Percentiles rank a stretch among this genome's conserved stretches.
phyloP scores from a whole-genome alignment of 1,140 invertebrate species.

The Nixonia krombeini region DNA sequence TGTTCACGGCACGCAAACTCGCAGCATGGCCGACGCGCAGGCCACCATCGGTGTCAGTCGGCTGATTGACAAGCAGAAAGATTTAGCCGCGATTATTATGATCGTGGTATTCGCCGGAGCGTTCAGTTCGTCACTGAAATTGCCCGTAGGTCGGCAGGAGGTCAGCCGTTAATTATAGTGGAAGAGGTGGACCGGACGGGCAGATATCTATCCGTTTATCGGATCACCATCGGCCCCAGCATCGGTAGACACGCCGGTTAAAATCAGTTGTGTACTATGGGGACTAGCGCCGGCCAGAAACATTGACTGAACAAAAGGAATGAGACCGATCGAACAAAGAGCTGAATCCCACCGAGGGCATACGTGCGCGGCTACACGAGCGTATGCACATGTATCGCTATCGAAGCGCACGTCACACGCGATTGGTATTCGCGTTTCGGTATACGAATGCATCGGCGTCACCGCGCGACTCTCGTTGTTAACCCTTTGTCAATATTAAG shows the following conservation, averaged over 20 bases:
- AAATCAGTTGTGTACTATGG: constrained; percentile 36
- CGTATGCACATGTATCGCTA: constrained; percentile 19
- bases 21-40: constrained; percentile 37
- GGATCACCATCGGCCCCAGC: too few relatives aligned
- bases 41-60: constrained; percentile 63
- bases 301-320: constrained; percentile 50
- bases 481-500: constrained; percentile 20
- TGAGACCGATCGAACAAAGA: constrained; percentile 47
- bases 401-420: constrained; percentile 34
- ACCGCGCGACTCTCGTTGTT: constrained; percentile 7
- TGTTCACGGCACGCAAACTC: constrained; percentile 58
- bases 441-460: constrained; percentile 16
- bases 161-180: constrained; percentile 70
- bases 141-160: constrained; percentile 62
- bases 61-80: constrained; percentile 71
- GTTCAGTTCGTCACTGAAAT: constrained; percentile 61
- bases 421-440: constrained; percentile 29
- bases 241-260: constrained; percentile 37
- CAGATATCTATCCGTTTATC: constrained; percentile 70
- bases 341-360: constrained; percentile 26
- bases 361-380: constrained; percentile 30
- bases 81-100: constrained; percentile 71
- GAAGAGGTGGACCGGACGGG: constrained; percentile 47
- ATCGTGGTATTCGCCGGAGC: constrained; percentile 54
- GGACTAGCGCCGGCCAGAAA: constrained; percentile 15